Evolutionary conservation across 2,113 vertebrate species (phyloP).

Genomic region (Danio rerio): GRCz12tu NC_133196.1:33174501-33175000

Average conservation of each 20-base stretch:
- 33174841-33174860: constrained; percentile 93
- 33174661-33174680: constrained; percentile 87
- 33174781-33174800: constrained; percentile 91
- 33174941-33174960: constrained; percentile 97
- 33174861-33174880: constrained; percentile 92
- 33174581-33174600: constrained; percentile 70
- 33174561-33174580: background rate
- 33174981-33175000: no score
- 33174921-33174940: constrained; percentile 96
- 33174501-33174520: constrained; percentile 7
- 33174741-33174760: constrained; percentile 90
- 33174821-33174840: constrained; percentile 95
- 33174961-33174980: constrained; percentile 61
- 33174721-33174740: constrained; percentile 92
- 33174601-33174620: constrained; percentile 78
- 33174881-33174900: constrained; percentile 98
- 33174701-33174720: constrained; percentile 92
- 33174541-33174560: constrained; percentile 26
- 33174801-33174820: constrained; percentile 91
- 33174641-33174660: constrained; percentile 74
- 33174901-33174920: constrained; percentile 96
- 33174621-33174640: constrained; percentile 85
- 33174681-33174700: constrained; percentile 91
- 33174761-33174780: constrained; percentile 91
- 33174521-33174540: constrained; percentile 26